Base-by-base conservation (phyloP, 2,888 invertebrate species). In the Amphimallon solstitiale region DNA sequence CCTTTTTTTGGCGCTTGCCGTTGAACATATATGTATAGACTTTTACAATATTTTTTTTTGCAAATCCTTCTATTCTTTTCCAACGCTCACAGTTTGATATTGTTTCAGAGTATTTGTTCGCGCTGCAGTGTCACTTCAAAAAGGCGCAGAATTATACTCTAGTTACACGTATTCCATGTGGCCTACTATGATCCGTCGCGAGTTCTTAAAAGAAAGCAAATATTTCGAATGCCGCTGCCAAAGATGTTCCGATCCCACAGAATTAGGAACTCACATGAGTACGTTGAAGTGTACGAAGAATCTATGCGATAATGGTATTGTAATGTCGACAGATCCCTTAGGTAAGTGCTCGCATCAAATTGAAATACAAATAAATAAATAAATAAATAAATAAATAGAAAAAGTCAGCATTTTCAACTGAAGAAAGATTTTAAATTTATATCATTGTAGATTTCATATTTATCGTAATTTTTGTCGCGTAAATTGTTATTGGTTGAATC, bases 191-290 rank as follows among this genome's bases (percentile, higher is more conserved):
- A 81, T 89, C 37, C 85, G 95, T 0, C 86, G 93, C 49, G 87
- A 88, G 70, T 89, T 88, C 77, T 83, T 95, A 2, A 83, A 85
- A 60, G 87, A 90, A 75, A 90, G 92, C 23, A 94, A 94, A 84
- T 92, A 90, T 81, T 95, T 95, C 80, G 85, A 86, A 14, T 95
- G 94, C 79, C 86, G 85, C 29, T 95, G 94, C 74, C 75, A 82
- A 1, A 86, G 94, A 59, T 95, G 94, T 77, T 83, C 86, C 1
- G 94, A 94, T 80, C 91, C 93, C 7, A 90, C 90, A 0, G 95
- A 95, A 78, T 81, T 94, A 48, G 91, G 89, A 6, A 92, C 94
- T 0, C 88, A 93, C 76, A 86, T 92, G 77, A 91, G 93, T 71
- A 89, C 93, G 0, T 80, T 94, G 1, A 92, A 91, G 78, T 95